Evolutionary conservation across 53 echinoderm and acorn worm genomes (phyloP).

Genomic region (Paracentrotus lividus): DNA sequence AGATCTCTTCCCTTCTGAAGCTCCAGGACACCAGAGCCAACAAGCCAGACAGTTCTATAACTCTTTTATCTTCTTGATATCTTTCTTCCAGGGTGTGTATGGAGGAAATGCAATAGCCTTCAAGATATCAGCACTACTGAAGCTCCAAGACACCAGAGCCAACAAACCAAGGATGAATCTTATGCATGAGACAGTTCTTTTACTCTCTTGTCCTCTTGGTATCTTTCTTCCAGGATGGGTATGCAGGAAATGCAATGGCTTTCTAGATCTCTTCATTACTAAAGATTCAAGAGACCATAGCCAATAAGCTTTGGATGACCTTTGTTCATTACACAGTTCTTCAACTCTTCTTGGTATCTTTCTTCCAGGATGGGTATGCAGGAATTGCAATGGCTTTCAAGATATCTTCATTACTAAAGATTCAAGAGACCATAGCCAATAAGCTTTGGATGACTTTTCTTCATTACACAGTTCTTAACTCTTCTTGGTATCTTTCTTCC

Average conservation of each 20-base stretch:
- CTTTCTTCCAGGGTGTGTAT: too few species aligned
- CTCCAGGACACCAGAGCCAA: conserved; percentile 90
- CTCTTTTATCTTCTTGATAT: too few species aligned
- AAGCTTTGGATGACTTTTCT: conserved; percentile 95
- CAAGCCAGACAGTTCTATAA: conserved; percentile 72
- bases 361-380: conserved; percentile 90
- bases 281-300: background rate
- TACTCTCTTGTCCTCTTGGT: background rate
- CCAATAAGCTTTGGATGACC: background rate
- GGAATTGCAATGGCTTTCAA: conserved; percentile 96
- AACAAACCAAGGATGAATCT: conserved; percentile 46
- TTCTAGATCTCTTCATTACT: background rate
- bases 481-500: conserved; percentile 31
- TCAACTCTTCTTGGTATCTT: background rate
- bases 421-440: conserved; percentile 95
- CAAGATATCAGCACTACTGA: conserved; percentile 92
- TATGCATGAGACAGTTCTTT: background rate
- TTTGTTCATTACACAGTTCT: background rate
- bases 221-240: background rate
- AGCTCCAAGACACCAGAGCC: conserved; percentile 93
- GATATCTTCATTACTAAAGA: conserved; percentile 90
- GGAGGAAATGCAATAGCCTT: conserved; percentile 87
- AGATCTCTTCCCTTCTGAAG: conserved; percentile 89
- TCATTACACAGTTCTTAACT: conserved; percentile 92
- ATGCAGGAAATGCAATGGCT: background rate